Evolutionary conservation across 1,140 invertebrate genomes (phyloP).

Genomic region (Glossosoma conforme): DNA sequence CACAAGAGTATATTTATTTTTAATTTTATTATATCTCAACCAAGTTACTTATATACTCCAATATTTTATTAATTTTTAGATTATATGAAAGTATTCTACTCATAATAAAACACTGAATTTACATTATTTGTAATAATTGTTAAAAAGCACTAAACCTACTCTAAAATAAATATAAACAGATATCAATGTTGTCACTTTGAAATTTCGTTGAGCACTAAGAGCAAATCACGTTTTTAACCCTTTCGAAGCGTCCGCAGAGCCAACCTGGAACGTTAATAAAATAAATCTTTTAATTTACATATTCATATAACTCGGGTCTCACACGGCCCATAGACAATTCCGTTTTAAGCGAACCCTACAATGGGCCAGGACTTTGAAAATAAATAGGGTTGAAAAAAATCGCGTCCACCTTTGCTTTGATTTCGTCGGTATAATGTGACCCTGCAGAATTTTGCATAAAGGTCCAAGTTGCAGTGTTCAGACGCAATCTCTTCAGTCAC

Average conservation of each 20-base stretch:
- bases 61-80: background rate
- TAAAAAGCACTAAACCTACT: background rate
- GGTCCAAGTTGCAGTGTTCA: slow-evolving; percentile 3
- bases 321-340: slow-evolving; percentile 26
- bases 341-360: too few species aligned
- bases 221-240: slow-evolving; percentile 14
- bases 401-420: slow-evolving; percentile 12
- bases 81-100: background rate
- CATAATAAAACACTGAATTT: background rate
- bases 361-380: too few species aligned
- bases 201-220: slow-evolving; percentile 11
- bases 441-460: background rate
- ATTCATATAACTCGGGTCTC: slow-evolving; percentile 16
- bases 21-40: background rate
- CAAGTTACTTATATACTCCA: background rate
- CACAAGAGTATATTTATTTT: too few species aligned
- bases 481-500: slow-evolving; percentile 32
- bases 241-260: slow-evolving; percentile 6
- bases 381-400: too few species aligned
- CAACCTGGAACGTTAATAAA: slow-evolving; percentile 17
- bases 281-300: slow-evolving; percentile 26
- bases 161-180: background rate
- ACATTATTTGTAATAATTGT: background rate
- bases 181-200: slow-evolving; percentile 6
- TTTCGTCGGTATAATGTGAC: background rate